phyloP scores from a whole-genome alignment of 1,140 invertebrate genomes.

The Drosophila micromelanica region DNA sequence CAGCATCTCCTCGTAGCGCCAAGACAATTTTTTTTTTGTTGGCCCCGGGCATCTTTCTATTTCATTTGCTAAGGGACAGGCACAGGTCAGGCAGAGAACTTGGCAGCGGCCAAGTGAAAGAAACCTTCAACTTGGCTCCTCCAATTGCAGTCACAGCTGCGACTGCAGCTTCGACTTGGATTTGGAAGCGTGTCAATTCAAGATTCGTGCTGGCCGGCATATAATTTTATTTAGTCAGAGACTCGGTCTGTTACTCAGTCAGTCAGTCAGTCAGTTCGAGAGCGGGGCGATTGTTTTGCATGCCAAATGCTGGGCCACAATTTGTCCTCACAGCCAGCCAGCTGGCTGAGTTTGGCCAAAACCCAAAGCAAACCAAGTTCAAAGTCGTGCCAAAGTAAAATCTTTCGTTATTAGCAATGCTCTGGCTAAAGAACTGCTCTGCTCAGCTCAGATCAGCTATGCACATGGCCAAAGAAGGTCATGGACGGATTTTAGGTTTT shows the following conservation, averaged over 20 bases:
- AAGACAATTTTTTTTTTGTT: constrained; percentile 1
- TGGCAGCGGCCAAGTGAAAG: constrained; percentile 39
- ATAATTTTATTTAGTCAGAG: constrained; percentile 70
- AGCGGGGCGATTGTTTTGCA: constrained; percentile 61
- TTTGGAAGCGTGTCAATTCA: constrained; percentile 54
- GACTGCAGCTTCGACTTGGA: not conserved
- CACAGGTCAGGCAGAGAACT: constrained; percentile 2
- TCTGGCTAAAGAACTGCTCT: constrained; percentile 49
- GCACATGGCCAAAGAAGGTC: constrained; percentile 73
- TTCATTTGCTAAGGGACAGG: constrained; percentile 43
- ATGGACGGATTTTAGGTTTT: constrained; percentile 77
- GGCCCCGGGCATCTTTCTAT: constrained; percentile 43
- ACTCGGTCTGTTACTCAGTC: constrained; percentile 22
- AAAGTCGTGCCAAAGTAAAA: constrained; percentile 74
- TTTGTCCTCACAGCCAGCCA: constrained; percentile 58
- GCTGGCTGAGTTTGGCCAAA: constrained; percentile 23
- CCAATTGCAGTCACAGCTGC: constrained; percentile 27
- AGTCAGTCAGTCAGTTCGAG: constrained; percentile 7
- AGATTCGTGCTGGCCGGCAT: constrained; percentile 60
- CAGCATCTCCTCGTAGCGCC: constrained; percentile 13
- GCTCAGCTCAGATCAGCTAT: constrained; percentile 30
- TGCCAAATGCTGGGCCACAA: constrained; percentile 70
- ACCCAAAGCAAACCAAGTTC: constrained; percentile 62
- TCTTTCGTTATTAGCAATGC: constrained; percentile 53
- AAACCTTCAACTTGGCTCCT: constrained; percentile 41